Base-by-base conservation (phyloP, 2,113 vertebrate species). In the Amazona guildingii region DNA sequence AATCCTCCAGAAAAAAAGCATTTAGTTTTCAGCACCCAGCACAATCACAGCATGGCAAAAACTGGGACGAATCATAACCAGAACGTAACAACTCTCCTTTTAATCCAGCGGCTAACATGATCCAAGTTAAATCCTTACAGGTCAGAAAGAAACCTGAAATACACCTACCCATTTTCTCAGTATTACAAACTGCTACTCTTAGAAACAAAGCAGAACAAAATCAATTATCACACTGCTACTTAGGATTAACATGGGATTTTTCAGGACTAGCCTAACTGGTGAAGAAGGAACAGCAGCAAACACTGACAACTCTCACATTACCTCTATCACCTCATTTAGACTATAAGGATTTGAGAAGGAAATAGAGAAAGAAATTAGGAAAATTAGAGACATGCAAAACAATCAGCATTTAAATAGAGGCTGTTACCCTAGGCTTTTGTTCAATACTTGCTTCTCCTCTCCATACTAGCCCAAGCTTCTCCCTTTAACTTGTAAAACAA, bases 141-240 rank as follows among this genome's bases (percentile, higher is more conserved):
- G 49, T 57, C 55, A 82, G 37, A 70, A 74, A 73, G 35, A 63
- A 90, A 75, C 25, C 51, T 19, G 44, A 82, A 64, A 74, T 19
- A 37, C 5, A 16, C 7, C 17, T 18, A 41, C 31, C 59, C 8
- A 8, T 41, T 44, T 51, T 76, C 67, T 73, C 75, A 43, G 29
- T 3, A 17, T 43, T 61, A 55, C 8, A 21, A 49, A 59, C 28
- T 11, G n/a, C 82, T 84, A 27, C 49, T 19, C 35, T 41, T 37
- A 2, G 46, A 64, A 68, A 2, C 16, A 61, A 44, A 80, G 5
- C 21, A 54, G 62, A 73, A 83, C 8, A 59, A 18, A 66, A 70
- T 8, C 0, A 0, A 17, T 17, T 11, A 44, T 29, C 10, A 5
- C 6, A 20, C 3, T 1, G 2, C 9, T 12, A 10, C 59, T 16